Percentiles rank a stretch among this genome's conserved stretches.
phyloP scores from a whole-genome alignment of 2,113 vertebrate genomes.

The Tragelaphus scriptus region DNA sequence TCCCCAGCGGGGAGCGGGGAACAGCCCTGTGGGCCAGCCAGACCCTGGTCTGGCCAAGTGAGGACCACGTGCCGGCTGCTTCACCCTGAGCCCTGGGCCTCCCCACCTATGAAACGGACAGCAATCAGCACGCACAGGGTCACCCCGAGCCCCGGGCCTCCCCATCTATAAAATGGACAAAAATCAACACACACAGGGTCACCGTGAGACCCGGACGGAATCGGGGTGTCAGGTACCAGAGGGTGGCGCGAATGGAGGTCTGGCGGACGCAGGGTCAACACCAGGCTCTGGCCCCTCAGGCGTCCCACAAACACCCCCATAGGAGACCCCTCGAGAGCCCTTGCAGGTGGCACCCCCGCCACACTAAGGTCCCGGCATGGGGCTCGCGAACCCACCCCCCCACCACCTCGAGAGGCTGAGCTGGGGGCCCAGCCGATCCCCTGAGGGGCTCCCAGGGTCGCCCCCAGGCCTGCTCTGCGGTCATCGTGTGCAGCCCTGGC shows the following conservation, averaged over 20 bases:
- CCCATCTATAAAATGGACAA: background rate
- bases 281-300: too few relatives aligned
- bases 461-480: background rate
- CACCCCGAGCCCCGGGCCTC: background rate
- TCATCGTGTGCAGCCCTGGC: background rate
- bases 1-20: too few relatives aligned
- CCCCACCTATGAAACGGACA: too few relatives aligned
- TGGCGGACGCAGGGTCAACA: background rate
- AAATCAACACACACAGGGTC: too few relatives aligned
- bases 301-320: background rate
- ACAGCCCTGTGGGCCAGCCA: too few relatives aligned
- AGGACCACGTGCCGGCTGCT: background rate
- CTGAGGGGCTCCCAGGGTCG: background rate
- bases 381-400: background rate
- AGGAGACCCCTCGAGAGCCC: background rate
- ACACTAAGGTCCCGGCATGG: rapidly evolving
- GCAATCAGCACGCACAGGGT: too few relatives aligned
- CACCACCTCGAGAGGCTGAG: background rate
- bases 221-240: rapidly evolving
- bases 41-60: background rate
- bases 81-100: too few relatives aligned
- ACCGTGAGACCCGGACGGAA: background rate
- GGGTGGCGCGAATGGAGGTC: rapidly evolving
- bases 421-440: background rate
- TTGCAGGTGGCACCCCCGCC: background rate